A percentile compares a stretch with the other conserved stretches of the same genome.
Conservation (phyloP, 2,797 vertebrate species). For the Okamejei kenojei region DNA sequence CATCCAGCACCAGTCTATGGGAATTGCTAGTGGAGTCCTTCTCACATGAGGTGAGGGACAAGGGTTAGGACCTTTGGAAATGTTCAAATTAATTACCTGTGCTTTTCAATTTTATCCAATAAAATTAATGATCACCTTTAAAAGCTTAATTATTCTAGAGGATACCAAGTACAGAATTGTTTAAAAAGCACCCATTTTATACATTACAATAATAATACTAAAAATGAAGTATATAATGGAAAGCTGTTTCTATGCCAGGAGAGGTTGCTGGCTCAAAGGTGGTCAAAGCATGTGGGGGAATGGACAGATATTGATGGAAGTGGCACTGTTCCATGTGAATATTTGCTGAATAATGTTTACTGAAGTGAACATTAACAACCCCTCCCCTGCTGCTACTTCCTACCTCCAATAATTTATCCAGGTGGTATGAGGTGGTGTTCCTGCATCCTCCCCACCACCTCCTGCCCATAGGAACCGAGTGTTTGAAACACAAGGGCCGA, state of each 20-base stretch:
- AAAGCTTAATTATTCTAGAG: neutral
- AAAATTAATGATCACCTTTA: neutral
- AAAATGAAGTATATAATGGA: neutral
- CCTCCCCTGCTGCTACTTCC: neutral
- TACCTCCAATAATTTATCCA: neutral
- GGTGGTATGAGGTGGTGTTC: neutral
- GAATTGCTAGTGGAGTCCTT: neutral
- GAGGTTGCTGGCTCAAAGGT: neutral
- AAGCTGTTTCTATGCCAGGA: neutral
- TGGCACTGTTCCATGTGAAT: neutral
- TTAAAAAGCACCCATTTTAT: neutral
- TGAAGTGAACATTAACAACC: neutral
- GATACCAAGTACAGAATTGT: neutral
- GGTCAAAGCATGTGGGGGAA: neutral
- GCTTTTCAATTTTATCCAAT: neutral
- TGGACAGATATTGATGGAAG: neutral
- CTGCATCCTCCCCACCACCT: too few relatives aligned
- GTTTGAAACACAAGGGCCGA: neutral
- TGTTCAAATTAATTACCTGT: neutral
- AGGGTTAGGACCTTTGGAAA: too few relatives aligned
- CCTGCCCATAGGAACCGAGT: neutral
- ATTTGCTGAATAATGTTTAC: neutral
- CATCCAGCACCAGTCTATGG: neutral
- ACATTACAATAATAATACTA: neutral
- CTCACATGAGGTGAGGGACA: neutral